Evolutionary conservation across 2,888 invertebrate genomes (phyloP).

Genomic region (Crematogaster levior): DNA sequence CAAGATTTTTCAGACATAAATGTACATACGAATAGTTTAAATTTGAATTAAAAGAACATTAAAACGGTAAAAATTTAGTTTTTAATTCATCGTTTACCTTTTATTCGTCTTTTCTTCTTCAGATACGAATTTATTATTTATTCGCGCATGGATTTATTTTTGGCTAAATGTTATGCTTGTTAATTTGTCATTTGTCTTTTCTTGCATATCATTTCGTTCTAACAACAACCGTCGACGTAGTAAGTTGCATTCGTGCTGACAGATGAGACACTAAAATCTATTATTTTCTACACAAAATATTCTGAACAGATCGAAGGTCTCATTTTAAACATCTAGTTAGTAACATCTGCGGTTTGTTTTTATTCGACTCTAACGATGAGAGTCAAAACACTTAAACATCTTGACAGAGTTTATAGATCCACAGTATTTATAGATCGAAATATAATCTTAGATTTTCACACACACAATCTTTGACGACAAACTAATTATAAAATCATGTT

Average conservation of each 20-base stretch:
- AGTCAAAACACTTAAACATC: constrained; percentile 21
- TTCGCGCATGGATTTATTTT: constrained; percentile 39
- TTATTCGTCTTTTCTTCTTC: background rate
- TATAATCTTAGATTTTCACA: constrained; percentile 14
- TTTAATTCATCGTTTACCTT: too few relatives aligned
- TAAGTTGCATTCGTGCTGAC: background rate
- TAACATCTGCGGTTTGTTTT: constrained; percentile 30
- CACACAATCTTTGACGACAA: background rate
- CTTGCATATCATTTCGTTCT: constrained; percentile 39
- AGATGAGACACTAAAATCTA: background rate
- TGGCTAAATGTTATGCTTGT: constrained; percentile 51
- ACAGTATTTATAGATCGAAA: background rate
- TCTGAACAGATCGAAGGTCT: background rate
- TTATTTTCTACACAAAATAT: background rate
- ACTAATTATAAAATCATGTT: background rate
- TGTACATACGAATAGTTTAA: background rate
- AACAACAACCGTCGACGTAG: constrained; percentile 27
- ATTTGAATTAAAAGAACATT: background rate
- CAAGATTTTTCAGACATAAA: background rate
- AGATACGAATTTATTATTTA: background rate
- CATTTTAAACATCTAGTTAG: background rate
- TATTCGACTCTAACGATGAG: constrained; percentile 5
- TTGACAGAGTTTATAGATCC: too few relatives aligned
- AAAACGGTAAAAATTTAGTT: background rate
- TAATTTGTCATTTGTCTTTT: constrained; percentile 60